phyloP scores from a whole-genome alignment of 2,888 invertebrate genomes.

The Patella depressa region DNA sequence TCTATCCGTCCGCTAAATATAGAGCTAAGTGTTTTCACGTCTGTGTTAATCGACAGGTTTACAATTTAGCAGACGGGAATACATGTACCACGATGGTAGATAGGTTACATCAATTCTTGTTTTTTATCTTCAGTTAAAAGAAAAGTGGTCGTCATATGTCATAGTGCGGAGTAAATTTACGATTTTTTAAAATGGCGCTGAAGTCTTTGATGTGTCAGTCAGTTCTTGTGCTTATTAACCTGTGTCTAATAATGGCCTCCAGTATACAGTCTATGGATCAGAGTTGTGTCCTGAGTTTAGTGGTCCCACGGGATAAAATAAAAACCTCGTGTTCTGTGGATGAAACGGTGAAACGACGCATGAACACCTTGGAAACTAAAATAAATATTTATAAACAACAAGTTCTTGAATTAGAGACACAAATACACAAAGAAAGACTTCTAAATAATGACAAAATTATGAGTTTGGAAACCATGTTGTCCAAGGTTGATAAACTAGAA shows the following conservation, averaged over 20 bases:
- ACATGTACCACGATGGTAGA: too few relatives aligned
- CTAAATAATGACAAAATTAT: constrained; percentile 23
- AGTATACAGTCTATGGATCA: constrained; percentile 32
- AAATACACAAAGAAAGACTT: constrained; percentile 36
- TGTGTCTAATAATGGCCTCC: neutral
- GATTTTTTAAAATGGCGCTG: neutral
- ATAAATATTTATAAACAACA: constrained; percentile 38
- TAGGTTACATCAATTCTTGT: too few relatives aligned
- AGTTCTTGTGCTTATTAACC: neutral
- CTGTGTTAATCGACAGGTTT: too few relatives aligned
- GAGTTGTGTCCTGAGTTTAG: constrained; percentile 52
- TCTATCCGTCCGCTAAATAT: too few relatives aligned
- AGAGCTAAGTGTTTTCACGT: too few relatives aligned
- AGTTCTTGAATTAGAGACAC: constrained; percentile 33
- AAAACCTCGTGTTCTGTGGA: constrained; percentile 52
- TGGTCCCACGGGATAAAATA: constrained; percentile 55
- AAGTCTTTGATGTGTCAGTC: neutral
- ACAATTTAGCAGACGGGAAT: too few relatives aligned
- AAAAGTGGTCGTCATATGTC: too few relatives aligned
- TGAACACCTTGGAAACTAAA: constrained; percentile 38
- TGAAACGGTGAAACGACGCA: constrained; percentile 32
- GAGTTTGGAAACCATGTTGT: constrained; percentile 20
- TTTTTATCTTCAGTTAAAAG: too few relatives aligned
- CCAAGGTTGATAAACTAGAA: constrained; percentile 14
- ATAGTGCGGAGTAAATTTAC: too few relatives aligned